Evolutionary conservation across 2,113 vertebrate genomes (phyloP), one percentile per base, ranked within the genome.

Genomic region (Sinocyclocheilus anshuiensis): DNA sequence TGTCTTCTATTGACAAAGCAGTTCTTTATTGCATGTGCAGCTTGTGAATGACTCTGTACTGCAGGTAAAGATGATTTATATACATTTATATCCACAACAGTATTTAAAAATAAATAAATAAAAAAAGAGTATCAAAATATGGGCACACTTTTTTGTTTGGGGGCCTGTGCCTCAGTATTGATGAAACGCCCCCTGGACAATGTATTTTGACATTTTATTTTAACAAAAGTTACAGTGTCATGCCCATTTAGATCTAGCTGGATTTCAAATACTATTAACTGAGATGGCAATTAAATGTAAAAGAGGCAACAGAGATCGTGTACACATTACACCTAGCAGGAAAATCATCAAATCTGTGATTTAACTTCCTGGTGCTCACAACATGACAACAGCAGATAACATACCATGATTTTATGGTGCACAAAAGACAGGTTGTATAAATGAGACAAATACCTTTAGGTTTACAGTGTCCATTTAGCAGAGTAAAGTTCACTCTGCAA

Each of bases 401-500:
- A 29, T 10, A 59, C 12, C 29, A 80, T 77, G 48, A 61, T 79
- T 79, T 79, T 50, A 77, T 77, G n/a, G n/a, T 50, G 45, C 48
- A 50, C 74, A 15, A 26, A 77, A 59, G 10, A 9, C 39, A 65
- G 36, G 79, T 81, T 29, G 59, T 45, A 59, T 81, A 63, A 81
- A 67, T 26, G 24, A 48, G 79, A 48, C 61, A 67, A 81, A 79
- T 33, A 29, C 50, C 12, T 78, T 61, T 61, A 79, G 77, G 29
- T 79, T 79, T 42, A 79, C 55, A 79, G 33, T n/a, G 48, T 4
- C 15, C 0, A 1, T 55, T 33, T 55, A 59, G 36, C 53, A 59
- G 36, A 22, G 42, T 81, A 67, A 67, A 81, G 79, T 81, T 67
- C 79, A 65, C 79, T 18, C n/a, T 50, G 24, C 78, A 45, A 45